A percentile compares a stretch with the other conserved stretches of the same genome.
phyloP scores from a whole-genome alignment of 2,113 vertebrate species.

The Kryptolebias marmoratus region DNA sequence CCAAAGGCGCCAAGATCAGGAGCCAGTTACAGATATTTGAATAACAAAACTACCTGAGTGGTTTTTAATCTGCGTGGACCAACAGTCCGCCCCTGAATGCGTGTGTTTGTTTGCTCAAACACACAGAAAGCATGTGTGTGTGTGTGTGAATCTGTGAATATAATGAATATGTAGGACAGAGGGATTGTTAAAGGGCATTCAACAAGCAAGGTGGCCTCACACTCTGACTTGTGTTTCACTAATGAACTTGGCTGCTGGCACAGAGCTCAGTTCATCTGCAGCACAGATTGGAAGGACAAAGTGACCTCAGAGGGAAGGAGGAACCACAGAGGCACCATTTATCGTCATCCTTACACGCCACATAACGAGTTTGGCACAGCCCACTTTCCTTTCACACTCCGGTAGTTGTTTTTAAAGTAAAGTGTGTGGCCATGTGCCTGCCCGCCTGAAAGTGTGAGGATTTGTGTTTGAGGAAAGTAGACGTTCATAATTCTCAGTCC shows the following conservation, averaged over 20 bases:
- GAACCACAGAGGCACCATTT: slow-evolving; percentile 53
- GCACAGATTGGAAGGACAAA: slow-evolving; percentile 62
- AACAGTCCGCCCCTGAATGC: slow-evolving; percentile 26
- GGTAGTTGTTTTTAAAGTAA: slow-evolving; percentile 57
- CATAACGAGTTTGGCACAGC: slow-evolving; percentile 59
- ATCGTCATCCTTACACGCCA: slow-evolving; percentile 34
- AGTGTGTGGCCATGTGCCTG: slow-evolving; percentile 31
- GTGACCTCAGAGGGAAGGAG: slow-evolving; percentile 55
- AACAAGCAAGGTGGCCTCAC: slow-evolving; percentile 58
- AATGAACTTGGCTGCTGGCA: slow-evolving; percentile 64
- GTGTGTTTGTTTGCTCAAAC: slow-evolving; percentile 30
- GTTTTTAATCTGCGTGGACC: slow-evolving; percentile 53
- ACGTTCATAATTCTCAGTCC: slow-evolving; percentile 60
- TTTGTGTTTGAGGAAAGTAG: slow-evolving; percentile 47
- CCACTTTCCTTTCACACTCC: slow-evolving; percentile 45
- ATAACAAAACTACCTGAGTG: slow-evolving; percentile 53
- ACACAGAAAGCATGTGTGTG: slow-evolving; percentile 21
- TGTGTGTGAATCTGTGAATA: slow-evolving; percentile 38
- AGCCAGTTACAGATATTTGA: slow-evolving; percentile 54
- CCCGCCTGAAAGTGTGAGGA: slow-evolving; percentile 24
- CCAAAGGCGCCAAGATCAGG: slow-evolving; percentile 56
- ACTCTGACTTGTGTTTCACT: slow-evolving; percentile 63
- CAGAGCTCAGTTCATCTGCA: slow-evolving; percentile 57
- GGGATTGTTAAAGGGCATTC: slow-evolving; percentile 47
- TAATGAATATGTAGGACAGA: slow-evolving; percentile 49